phyloP scores from a whole-genome alignment of 2,888 invertebrate genomes.

The Trissolcus brochymenae region DNA sequence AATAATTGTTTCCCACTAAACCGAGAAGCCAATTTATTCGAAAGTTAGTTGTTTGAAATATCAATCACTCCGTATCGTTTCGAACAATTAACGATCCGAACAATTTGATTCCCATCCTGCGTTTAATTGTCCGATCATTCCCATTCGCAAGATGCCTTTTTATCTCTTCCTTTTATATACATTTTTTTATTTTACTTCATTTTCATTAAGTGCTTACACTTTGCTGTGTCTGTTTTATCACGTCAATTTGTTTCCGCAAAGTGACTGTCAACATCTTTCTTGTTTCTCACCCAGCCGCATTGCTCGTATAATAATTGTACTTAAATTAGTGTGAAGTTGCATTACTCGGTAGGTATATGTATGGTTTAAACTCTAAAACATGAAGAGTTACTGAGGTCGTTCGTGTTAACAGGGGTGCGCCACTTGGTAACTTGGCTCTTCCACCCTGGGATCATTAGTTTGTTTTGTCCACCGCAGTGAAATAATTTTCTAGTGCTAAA shows the following conservation, averaged over 20 bases:
- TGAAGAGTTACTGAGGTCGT: conserved; percentile 6
- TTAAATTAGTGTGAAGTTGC: conserved; percentile 2
- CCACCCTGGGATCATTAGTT: conserved; percentile 3
- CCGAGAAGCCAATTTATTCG: not conserved
- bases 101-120: too few relatives aligned
- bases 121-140: too few relatives aligned
- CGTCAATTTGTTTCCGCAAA: too few relatives aligned
- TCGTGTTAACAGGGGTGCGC: conserved; percentile 5
- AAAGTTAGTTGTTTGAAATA: conserved; percentile 2
- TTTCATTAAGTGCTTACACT: too few relatives aligned
- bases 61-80: too few relatives aligned
- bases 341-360: not conserved
- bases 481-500: not conserved
- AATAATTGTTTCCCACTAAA: conserved; percentile 2
- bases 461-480: not conserved
- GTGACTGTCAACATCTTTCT: too few relatives aligned
- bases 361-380: conserved; percentile 7
- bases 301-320: not conserved
- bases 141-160: too few relatives aligned
- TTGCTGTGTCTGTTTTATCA: too few relatives aligned
- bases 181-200: too few relatives aligned
- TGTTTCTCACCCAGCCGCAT: not conserved
- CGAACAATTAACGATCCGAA: too few relatives aligned
- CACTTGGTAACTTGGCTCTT: conserved; percentile 5
- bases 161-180: too few relatives aligned